phyloP scores from a whole-genome alignment of 2,888 invertebrate genomes.

The Leucophenga montana region DNA sequence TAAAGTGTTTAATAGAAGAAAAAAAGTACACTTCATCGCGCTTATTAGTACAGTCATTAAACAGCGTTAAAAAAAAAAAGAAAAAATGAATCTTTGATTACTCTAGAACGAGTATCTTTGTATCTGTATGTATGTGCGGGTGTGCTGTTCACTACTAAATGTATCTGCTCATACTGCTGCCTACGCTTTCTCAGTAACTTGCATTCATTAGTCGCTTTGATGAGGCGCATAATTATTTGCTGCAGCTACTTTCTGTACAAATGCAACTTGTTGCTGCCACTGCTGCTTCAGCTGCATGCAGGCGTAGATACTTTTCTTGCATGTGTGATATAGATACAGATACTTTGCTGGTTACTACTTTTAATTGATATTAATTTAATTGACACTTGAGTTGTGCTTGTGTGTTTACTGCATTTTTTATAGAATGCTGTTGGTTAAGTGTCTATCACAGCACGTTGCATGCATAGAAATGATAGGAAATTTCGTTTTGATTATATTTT shows the following conservation, averaged over 20 bases:
- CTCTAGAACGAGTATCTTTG: neutral
- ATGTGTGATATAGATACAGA: too few relatives aligned
- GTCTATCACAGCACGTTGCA: too few relatives aligned
- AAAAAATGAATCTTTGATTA: constrained; percentile 20
- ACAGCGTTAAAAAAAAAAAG: neutral
- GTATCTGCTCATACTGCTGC: neutral
- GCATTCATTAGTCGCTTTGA: constrained; percentile 55
- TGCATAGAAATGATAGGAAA: too few relatives aligned
- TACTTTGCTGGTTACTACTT: constrained; percentile 31
- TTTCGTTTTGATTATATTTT: too few relatives aligned
- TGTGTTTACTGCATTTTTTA: too few relatives aligned
- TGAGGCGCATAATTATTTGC: constrained; percentile 51
- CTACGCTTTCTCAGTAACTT: neutral
- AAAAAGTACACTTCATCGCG: neutral
- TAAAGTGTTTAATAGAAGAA: constrained; percentile 8
- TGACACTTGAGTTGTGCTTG: constrained; percentile 51
- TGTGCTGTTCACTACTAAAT: neutral
- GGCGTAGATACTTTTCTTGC: too few relatives aligned
- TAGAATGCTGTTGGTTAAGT: too few relatives aligned
- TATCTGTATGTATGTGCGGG: too few relatives aligned
- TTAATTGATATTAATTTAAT: constrained; percentile 66
- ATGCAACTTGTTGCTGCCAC: constrained; percentile 56
- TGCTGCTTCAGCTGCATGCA: too few relatives aligned
- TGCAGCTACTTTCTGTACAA: constrained; percentile 50
- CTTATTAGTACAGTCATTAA: constrained; percentile 6